These are phyloP conservation scores for Drosophila flavopinicola DNA, from an alignment of 2,888 invertebrate genomes.

Conservation along the genomic window DNA sequence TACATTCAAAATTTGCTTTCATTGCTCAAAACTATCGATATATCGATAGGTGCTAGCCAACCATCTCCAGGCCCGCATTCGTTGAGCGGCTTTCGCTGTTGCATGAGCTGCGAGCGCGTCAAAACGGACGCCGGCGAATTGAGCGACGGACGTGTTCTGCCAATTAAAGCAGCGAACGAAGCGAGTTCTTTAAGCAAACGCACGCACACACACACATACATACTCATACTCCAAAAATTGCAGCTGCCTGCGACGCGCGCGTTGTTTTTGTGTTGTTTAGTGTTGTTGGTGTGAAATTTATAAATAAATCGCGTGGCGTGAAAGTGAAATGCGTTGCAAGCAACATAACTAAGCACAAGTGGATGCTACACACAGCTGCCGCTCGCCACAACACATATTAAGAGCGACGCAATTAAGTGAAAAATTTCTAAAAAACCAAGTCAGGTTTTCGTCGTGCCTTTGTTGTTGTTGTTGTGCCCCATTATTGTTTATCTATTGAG, in stretches of 20 bases:
- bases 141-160: conserved; percentile 7
- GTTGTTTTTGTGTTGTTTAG: conserved; percentile 37
- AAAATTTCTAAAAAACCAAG: conserved; percentile 44
- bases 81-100: conserved; percentile 77
- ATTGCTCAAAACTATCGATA: conserved; percentile 15
- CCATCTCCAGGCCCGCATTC: conserved; percentile 57
- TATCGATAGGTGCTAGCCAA: conserved; percentile 28
- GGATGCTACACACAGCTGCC: conserved; percentile 27
- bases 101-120: conserved; percentile 60
- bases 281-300: conserved; percentile 56
- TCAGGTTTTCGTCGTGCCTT: conserved; percentile 21
- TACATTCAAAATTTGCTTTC: neutral
- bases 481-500: conserved; percentile 49
- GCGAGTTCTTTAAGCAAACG: conserved; percentile 34
- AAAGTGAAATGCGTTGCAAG: conserved; percentile 70
- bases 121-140: conserved; percentile 1
- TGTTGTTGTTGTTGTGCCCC: conserved; percentile 26
- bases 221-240: conserved; percentile 38
- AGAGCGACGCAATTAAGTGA: conserved; percentile 71
- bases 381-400: conserved; percentile 8
- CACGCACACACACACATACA: conserved; percentile 46
- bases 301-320: conserved; percentile 65
- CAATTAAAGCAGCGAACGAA: conserved; percentile 27
- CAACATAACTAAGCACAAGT: conserved; percentile 47
- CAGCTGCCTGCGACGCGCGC: conserved; percentile 68